phyloP scores from a whole-genome alignment of 2,888 invertebrate genomes.

The Hyalella azteca region DNA sequence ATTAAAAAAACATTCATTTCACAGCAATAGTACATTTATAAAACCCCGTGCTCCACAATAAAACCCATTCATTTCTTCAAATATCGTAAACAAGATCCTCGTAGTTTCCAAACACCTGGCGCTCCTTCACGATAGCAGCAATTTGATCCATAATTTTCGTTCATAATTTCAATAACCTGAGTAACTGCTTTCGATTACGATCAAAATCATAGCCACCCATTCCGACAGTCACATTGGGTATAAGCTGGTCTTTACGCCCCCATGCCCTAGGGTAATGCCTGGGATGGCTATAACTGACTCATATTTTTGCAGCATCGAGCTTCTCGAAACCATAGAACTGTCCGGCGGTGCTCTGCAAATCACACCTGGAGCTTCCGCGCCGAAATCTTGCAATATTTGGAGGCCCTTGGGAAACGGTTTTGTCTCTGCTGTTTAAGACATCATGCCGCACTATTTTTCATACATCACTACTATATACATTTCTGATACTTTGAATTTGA shows the following conservation, averaged over 20 bases:
- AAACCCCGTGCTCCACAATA: too few species aligned
- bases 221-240: background rate
- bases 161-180: background rate
- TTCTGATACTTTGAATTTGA: background rate
- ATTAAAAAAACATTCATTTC: too few species aligned
- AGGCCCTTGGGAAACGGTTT: too few species aligned
- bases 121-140: too few species aligned
- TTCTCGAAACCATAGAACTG: slow-evolving; percentile 1
- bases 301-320: slow-evolving; percentile 6
- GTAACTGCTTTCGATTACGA: background rate
- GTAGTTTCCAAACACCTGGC: too few species aligned
- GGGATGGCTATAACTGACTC: background rate
- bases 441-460: too few species aligned
- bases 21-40: too few species aligned
- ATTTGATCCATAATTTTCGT: too few species aligned
- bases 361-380: background rate
- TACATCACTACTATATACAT: background rate
- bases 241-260: background rate
- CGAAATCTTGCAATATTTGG: too few species aligned
- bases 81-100: too few species aligned
- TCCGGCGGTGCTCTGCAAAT: background rate
- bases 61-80: too few species aligned
- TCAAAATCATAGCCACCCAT: background rate
- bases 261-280: background rate
- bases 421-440: too few species aligned